Conservation (phyloP, 2,888 invertebrate genomes). For the Mesoligia furuncula region DNA sequence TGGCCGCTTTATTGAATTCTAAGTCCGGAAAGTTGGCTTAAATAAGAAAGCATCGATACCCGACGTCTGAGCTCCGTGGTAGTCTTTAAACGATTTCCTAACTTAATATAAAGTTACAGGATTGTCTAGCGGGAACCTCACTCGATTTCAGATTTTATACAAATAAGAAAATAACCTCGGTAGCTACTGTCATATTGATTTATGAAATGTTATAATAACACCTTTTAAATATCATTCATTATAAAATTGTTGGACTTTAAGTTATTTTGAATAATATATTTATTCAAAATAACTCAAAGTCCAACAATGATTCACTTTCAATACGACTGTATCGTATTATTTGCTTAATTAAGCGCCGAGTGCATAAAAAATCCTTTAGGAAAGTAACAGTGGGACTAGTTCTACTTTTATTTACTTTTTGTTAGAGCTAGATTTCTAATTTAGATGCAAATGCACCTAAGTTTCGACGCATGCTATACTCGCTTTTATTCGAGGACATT, state of each 20-base stretch:
- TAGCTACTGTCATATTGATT: background rate
- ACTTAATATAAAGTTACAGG: conserved; percentile 85
- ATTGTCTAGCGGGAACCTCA: conserved; percentile 78
- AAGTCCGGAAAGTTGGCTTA: conserved; percentile 85
- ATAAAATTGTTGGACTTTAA: background rate
- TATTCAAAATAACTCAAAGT: too few relatives aligned
- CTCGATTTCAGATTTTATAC: conserved; percentile 68
- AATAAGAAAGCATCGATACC: conserved; percentile 87
- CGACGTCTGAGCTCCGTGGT: conserved; percentile 78
- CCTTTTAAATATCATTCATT: too few relatives aligned
- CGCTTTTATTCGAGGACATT: conserved; percentile 55
- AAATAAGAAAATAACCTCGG: conserved; percentile 22
- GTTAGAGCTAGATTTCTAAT: conserved; percentile 57
- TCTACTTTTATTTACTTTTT: conserved; percentile 50
- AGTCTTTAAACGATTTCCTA: conserved; percentile 84
- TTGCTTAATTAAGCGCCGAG: conserved; percentile 34
- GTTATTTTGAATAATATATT: too few relatives aligned
- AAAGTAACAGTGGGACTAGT: conserved; percentile 37
- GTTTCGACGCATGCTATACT: conserved; percentile 59
- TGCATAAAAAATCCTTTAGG: conserved; percentile 36
- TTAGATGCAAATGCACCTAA: conserved; percentile 64
- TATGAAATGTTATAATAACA: background rate
- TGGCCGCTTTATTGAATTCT: conserved; percentile 87
- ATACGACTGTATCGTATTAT: conserved; percentile 26
- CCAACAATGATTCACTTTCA: background rate